Evolutionary conservation across 2,797 vertebrate genomes (phyloP).

Genomic region (Typhlichthys eigenmanni): DNA sequence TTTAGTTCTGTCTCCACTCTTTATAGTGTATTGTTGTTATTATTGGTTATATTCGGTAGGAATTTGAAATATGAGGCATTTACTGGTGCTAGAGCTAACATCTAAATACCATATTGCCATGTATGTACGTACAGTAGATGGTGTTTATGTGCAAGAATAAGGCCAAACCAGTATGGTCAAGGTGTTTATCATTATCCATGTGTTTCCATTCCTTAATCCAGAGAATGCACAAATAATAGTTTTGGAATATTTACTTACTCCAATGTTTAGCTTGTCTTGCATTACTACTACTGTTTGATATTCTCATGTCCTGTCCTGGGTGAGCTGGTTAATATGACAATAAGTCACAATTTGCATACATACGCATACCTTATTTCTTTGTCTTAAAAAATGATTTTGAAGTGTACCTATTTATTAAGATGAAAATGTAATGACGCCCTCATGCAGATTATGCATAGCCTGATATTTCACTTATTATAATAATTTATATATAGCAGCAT

Average conservation of each 20-base stretch:
- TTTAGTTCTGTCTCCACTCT: conserved; percentile 7
- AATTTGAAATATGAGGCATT: conserved; percentile 5
- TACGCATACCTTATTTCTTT: conserved; percentile 8
- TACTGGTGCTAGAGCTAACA: conserved; percentile 1
- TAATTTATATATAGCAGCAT: background rate
- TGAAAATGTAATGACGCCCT: background rate
- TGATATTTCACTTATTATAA: conserved; percentile 29
- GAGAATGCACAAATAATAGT: conserved; percentile 11
- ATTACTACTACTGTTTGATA: too few species aligned
- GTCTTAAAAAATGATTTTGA: background rate
- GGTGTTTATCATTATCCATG: background rate
- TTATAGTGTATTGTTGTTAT: conserved; percentile 3
- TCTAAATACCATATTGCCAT: conserved; percentile 6
- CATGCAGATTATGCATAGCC: conserved; percentile 21
- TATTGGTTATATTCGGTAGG: conserved; percentile 3
- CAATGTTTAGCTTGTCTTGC: background rate
- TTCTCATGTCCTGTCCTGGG: too few species aligned
- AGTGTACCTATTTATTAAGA: background rate
- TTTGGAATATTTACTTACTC: background rate
- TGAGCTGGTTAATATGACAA: too few species aligned
- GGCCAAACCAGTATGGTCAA: conserved; percentile 1
- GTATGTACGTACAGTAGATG: background rate
- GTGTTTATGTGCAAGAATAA: background rate
- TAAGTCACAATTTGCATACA: too few species aligned
- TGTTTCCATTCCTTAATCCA: conserved; percentile 6